Evolutionary conservation across 2,888 invertebrate species (phyloP).

Genomic region (Parnassius mnemosyne): DNA sequence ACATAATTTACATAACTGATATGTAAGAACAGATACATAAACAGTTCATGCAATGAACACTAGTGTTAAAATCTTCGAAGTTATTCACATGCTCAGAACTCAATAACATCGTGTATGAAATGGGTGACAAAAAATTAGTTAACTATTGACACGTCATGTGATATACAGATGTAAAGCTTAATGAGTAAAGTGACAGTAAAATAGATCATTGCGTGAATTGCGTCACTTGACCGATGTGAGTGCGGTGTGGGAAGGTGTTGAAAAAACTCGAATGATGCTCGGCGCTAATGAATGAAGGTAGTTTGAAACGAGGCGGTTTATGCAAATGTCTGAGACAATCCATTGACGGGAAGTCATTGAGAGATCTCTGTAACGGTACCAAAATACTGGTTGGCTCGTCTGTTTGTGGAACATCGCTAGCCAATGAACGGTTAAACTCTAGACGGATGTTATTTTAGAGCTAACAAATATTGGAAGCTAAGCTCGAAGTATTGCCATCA

Average conservation of each 20-base stretch:
- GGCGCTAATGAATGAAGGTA: conserved; percentile 37
- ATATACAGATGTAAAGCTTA: background rate
- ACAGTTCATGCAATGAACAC: too few species aligned
- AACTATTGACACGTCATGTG: too few species aligned
- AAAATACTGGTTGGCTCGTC: conserved; percentile 18
- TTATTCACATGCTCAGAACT: too few species aligned
- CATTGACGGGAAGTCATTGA: conserved; percentile 36
- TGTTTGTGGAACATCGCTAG: conserved; percentile 1
- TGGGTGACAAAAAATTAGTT: too few species aligned
- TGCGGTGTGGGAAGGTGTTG: conserved; percentile 11
- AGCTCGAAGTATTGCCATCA: too few species aligned
- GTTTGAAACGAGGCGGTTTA: conserved; percentile 33
- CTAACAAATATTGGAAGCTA: background rate
- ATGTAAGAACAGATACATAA: too few species aligned
- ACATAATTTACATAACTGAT: too few species aligned
- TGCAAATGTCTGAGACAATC: conserved; percentile 33
- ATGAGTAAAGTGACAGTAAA: background rate
- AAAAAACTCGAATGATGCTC: conserved; percentile 16
- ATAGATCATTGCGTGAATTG: background rate
- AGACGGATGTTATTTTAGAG: background rate
- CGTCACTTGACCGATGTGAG: conserved; percentile 6
- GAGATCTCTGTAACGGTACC: conserved; percentile 32
- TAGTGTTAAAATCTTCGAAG: too few species aligned
- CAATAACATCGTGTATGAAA: too few species aligned
- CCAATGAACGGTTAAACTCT: background rate